Base-by-base conservation (phyloP, 2,113 vertebrate genomes). In the Ammodramus savannarum region DNA sequence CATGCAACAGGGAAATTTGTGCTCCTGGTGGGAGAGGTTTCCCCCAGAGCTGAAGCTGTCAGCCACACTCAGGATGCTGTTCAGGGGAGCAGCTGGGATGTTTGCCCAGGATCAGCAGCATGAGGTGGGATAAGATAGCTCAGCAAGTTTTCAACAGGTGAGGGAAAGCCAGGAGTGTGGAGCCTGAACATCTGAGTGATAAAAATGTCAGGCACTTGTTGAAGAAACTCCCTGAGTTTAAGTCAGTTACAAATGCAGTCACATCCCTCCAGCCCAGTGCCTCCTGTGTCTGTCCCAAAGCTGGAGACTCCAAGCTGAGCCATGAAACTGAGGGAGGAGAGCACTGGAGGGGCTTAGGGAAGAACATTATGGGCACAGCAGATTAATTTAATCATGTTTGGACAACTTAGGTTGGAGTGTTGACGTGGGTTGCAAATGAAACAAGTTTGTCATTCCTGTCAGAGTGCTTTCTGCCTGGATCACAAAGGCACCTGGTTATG, bases 401-500 rank as follows among this genome's bases (percentile, higher is more conserved):
- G 61, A 66, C 52, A 95, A 72, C 25, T 59, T 61, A 11, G 36
- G 31, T 41, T 68, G 55, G 69, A 77, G 58, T 75, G 82, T 87
- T 86, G 83, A 15, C 0, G 8, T 13, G 29, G 48, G 48, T 67
- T 84, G 76, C 73, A 54, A 68, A 82, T 46, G n/a, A 77, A 88
- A 21, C 68, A 38, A 87, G 71, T 89, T 81, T 87, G 48, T 55
- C 61, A 38, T 63, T 84, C 77, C 54, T 61, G 57, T 61, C 80
- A 79, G 57, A 57, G 61, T 10, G 49, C 22, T 61, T 59, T 92
- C 82, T 57, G 68, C 62, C 65, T 57, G 80, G 27, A 67, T 89
- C 65, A 71, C 86, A 89, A 92, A 92, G 57, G 72, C 89, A 89
- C 43, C 73, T 87, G 80, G 29, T 85, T 87, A 76, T 89, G 92